phyloP scores from a whole-genome alignment of 23 tunicate genomes.

The Botrylloides violaceus region DNA sequence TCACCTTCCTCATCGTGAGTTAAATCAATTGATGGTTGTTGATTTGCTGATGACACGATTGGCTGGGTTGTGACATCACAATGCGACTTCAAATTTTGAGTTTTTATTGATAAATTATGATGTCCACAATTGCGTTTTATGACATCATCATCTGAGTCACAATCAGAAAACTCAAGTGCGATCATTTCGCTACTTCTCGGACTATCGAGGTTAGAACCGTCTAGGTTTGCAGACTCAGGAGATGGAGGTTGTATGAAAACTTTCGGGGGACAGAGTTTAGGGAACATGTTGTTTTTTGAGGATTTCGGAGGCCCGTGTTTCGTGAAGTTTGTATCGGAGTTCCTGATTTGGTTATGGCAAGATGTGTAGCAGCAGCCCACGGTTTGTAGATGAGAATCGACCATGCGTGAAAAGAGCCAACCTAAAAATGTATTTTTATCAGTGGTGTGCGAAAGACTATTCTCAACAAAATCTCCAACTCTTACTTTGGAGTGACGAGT shows the following conservation, averaged over 20 bases:
- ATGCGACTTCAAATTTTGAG: too few relatives aligned
- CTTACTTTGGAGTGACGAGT: too few relatives aligned
- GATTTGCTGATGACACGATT: too few relatives aligned
- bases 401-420: slow-evolving; percentile 15
- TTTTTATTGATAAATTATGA: neutral
- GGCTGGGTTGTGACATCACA: too few relatives aligned
- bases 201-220: neutral
- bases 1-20: too few relatives aligned
- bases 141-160: slow-evolving; percentile 18
- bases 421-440: neutral
- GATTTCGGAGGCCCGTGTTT: neutral
- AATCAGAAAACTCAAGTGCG: slow-evolving; percentile 18
- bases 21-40: too few relatives aligned
- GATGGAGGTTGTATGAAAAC: slow-evolving; percentile 16
- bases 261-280: slow-evolving; percentile 14
- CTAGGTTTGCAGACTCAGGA: neutral
- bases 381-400: neutral
- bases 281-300: neutral
- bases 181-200: neutral
- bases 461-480: neutral
- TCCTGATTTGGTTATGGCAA: slow-evolving; percentile 17
- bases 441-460: neutral
- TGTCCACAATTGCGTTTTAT: neutral
- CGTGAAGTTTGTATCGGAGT: neutral
- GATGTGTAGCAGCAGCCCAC: slow-evolving; percentile 8